These are phyloP conservation scores for Drosophila equinoxialis DNA, from an alignment of 1,140 invertebrate genomes.

Conservation along the genomic window DNA sequence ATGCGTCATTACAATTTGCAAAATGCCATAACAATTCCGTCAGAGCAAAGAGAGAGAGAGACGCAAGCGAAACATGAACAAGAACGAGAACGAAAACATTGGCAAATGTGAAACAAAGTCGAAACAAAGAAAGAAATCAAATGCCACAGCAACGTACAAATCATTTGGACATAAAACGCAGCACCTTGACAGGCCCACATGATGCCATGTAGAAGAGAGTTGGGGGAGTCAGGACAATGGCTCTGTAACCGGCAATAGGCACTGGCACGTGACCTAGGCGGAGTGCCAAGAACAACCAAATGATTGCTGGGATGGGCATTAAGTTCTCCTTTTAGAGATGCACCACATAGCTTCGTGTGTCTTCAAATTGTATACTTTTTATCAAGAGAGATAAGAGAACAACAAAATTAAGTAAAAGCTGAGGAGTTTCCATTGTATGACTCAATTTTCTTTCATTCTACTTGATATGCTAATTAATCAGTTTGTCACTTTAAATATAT, in stretches of 20 bases:
- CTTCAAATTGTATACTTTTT: background rate
- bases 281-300: conserved; percentile 42
- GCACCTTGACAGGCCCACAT: conserved; percentile 65
- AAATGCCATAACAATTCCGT: conserved; percentile 58
- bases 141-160: conserved; percentile 70
- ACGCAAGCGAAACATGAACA: conserved; percentile 23
- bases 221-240: conserved; percentile 10
- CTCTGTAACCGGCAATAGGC: conserved; percentile 38
- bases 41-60: background rate
- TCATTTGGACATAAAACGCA: conserved; percentile 79
- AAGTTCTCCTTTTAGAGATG: conserved; percentile 30
- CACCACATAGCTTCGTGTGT: background rate
- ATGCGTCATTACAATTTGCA: conserved; percentile 82
- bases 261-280: conserved; percentile 60
- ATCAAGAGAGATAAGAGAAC: no score
- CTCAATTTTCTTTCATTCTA: no score
- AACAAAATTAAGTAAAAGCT: no score
- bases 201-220: background rate
- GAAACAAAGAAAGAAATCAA: conserved; percentile 63
- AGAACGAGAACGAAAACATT: conserved; percentile 32
- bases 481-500: no score
- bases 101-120: conserved; percentile 28
- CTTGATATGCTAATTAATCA: no score
- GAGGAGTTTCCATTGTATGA: no score
- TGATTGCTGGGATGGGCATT: conserved; percentile 2